phyloP scores from a whole-genome alignment of 2,113 vertebrate species.

The Ibidorhyncha struthersii region DNA sequence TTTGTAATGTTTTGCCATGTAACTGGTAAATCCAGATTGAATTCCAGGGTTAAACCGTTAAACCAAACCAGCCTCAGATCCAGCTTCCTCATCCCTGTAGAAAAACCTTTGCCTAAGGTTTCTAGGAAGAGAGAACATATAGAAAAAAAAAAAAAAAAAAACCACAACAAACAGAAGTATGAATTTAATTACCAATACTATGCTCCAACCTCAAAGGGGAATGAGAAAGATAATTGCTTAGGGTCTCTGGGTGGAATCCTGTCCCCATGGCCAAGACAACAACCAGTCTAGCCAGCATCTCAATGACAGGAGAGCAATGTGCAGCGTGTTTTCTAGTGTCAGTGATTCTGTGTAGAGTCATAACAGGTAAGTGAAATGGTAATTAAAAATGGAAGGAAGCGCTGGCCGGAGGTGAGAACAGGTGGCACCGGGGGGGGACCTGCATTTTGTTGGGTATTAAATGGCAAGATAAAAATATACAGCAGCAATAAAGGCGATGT shows the following conservation, averaged over 20 bases:
- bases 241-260: conserved; percentile 60
- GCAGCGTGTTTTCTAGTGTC: conserved; percentile 14
- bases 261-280: conserved; percentile 59
- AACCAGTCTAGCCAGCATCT: conserved; percentile 66
- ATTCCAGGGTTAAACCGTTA: not conserved
- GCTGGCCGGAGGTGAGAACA: conserved; percentile 51
- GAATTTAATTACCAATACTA: conserved; percentile 68
- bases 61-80: not conserved
- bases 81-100: not conserved
- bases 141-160: not conserved
- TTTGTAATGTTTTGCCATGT: not conserved
- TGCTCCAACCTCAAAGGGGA: conserved; percentile 10
- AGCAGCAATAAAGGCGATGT: not conserved
- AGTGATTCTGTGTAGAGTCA: conserved; percentile 50
- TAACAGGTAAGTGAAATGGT: conserved; percentile 63
- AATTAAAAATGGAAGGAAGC: conserved; percentile 55
- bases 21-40: conserved; percentile 2
- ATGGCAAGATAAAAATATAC: conserved; percentile 9
- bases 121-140: conserved; percentile 42
- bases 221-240: conserved; percentile 65
- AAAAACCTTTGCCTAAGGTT: conserved; percentile 25
- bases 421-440: not conserved
- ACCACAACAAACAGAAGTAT: conserved; percentile 51
- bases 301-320: conserved; percentile 50
- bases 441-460: conserved; percentile 1